Base-by-base conservation (phyloP, 2,113 vertebrate species). In the Tenebrosternarchus preto region DNA sequence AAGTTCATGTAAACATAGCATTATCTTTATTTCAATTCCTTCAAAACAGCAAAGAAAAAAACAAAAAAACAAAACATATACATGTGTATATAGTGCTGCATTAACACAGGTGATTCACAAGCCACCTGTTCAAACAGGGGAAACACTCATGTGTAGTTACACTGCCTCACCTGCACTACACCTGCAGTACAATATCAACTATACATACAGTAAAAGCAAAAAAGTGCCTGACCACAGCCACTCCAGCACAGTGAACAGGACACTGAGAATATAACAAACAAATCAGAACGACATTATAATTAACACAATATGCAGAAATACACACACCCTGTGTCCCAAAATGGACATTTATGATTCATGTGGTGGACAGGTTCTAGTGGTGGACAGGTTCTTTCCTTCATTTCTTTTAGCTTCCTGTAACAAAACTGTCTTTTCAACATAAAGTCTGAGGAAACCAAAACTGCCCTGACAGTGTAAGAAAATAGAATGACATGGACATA, bases 1-100 rank as follows among this genome's bases (percentile, higher is more conserved):
- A 72, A 22, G 17, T 19, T 46, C 12, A 71, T 80, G 68, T 71
- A 77, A 80, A 80, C 68, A 79, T 31, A 39, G 20, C n/a, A n/a
- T 56, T 29, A 67, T 69, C 59, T 83, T 83, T 80, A 83, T 76
- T 83, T 33, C 17, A 80, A 73, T 72, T 50, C 19, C 46, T 67
- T 83, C 55, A 75, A 69, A 75, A 78, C 33, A 78, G 29, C 27
- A 70, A 69, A 57, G 9, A 19, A 2, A 36, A 36, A 2, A 36
- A 36, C 33, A 36, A 36, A 2, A 36, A 36, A 36, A 36, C 6
- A n/a, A n/a, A n/a, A n/a, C n/a, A n/a, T n/a, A n/a, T n/a, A n/a
- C n/a, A n/a, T n/a, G n/a, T n/a, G n/a, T n/a, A n/a, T n/a, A n/a
- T n/a, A n/a, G n/a, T n/a, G n/a, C n/a, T n/a, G n/a, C n/a, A n/a